Conservation (phyloP, 2,888 invertebrate genomes). For the Drosophila mercatorum region DNA sequence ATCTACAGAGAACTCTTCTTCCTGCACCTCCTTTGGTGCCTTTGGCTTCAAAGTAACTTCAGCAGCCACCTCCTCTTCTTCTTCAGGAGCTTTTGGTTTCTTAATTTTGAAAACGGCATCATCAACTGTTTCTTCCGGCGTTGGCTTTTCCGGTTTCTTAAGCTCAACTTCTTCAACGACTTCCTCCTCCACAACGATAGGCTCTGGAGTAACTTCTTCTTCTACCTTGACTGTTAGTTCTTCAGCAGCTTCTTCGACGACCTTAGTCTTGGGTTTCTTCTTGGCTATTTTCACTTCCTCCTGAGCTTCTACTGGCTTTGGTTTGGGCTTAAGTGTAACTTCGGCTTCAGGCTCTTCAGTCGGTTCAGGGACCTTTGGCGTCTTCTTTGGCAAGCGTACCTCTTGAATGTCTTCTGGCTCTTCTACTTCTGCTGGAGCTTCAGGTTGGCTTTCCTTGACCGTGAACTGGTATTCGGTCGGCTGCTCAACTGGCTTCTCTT, state of each 20-base stretch:
- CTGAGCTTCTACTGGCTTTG: constrained; percentile 66
- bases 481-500: constrained; percentile 48
- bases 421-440: constrained; percentile 68
- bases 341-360: constrained; percentile 76
- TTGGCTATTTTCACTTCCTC: constrained; percentile 73
- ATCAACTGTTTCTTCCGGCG: constrained; percentile 70
- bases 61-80: constrained; percentile 84
- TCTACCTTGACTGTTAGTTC: constrained; percentile 75
- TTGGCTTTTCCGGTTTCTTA: constrained; percentile 66
- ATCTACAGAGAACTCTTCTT: constrained; percentile 82
- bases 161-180: constrained; percentile 68
- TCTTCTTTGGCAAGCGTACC: constrained; percentile 69
- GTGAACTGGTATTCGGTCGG: constrained; percentile 62
- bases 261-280: constrained; percentile 78
- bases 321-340: constrained; percentile 70
- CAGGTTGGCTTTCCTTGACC: constrained; percentile 67
- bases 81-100: constrained; percentile 66
- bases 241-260: constrained; percentile 74
- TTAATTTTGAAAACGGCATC: constrained; percentile 78
- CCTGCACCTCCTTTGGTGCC: constrained; percentile 73
- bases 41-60: constrained; percentile 83
- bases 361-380: constrained; percentile 49
- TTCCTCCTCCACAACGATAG: constrained; percentile 64
- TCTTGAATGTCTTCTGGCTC: constrained; percentile 65
- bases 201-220: constrained; percentile 73